Conservation (phyloP, 1,140 invertebrate genomes). For the Brachionus calyciflorus region DNA sequence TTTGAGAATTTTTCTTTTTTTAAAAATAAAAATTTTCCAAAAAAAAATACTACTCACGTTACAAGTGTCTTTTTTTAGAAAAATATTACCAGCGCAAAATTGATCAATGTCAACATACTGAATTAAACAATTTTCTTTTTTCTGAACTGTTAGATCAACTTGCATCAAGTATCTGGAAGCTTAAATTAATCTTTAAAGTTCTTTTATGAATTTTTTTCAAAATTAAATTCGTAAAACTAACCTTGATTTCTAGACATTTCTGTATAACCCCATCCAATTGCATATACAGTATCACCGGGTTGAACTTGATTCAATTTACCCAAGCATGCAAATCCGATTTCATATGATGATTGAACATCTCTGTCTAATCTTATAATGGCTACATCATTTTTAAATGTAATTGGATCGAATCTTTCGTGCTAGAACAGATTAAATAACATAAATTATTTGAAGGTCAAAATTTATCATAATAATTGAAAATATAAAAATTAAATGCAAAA, state of each 20-base stretch:
- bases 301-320: slow-evolving; percentile 31
- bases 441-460: no score
- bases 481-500: no score
- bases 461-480: no score
- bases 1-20: background rate
- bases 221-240: no score
- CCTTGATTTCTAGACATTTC: slow-evolving; percentile 43
- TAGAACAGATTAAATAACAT: no score
- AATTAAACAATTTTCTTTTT: slow-evolving; percentile 46
- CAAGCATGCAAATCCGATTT: background rate
- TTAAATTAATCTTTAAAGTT: no score
- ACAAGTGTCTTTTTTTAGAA: slow-evolving; percentile 38
- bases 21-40: background rate
- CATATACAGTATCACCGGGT: slow-evolving; percentile 22
- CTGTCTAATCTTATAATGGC: slow-evolving; percentile 29
- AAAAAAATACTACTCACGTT: slow-evolving; percentile 36
- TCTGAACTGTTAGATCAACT: slow-evolving; percentile 33
- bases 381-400: slow-evolving; percentile 43
- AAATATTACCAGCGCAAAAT: slow-evolving; percentile 43
- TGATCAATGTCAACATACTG: slow-evolving; percentile 32
- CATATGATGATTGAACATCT: background rate
- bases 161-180: slow-evolving; percentile 45
- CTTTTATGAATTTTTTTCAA: no score
- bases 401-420: slow-evolving; percentile 29
- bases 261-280: slow-evolving; percentile 44